Percentiles rank a stretch among this genome's conserved stretches.
Evolutionary conservation across 2,113 vertebrate genomes (phyloP).

Genomic region (Zosterops hypoxanthus): DNA sequence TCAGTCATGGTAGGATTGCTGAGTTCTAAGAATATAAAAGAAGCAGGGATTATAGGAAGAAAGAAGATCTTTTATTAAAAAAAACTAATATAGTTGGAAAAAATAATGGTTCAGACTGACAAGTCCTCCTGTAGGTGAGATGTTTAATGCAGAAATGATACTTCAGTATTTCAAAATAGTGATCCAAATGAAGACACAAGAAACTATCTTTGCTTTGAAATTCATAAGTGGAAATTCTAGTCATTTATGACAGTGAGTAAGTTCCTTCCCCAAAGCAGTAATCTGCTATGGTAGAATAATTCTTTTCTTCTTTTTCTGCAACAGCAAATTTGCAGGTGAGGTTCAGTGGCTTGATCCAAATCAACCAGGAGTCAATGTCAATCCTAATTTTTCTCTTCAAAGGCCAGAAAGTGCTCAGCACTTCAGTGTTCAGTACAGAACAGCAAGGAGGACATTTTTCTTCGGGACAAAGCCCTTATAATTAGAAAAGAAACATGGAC

Average conservation of each 20-base stretch:
- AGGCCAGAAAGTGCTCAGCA: not conserved
- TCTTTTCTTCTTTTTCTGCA: slow-evolving; percentile 39
- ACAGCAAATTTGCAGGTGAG: slow-evolving; percentile 41
- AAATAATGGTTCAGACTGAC: not conserved
- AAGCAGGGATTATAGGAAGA: not conserved
- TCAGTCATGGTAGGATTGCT: not conserved
- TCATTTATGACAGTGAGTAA: not conserved
- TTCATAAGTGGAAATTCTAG: not conserved
- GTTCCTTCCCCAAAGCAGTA: slow-evolving; percentile 37
- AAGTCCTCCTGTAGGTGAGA: not conserved
- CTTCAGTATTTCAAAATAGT: not conserved
- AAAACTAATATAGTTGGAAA: not conserved
- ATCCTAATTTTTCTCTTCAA: slow-evolving; percentile 4
- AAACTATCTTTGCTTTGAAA: not conserved
- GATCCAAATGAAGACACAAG: not conserved
- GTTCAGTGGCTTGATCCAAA: slow-evolving; percentile 24
- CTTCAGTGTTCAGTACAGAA: not conserved
- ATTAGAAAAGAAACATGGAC: not conserved
- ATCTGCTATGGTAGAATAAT: slow-evolving; percentile 21
- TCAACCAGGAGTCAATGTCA: slow-evolving; percentile 20
- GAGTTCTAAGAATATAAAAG: not conserved
- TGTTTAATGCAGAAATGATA: not conserved
- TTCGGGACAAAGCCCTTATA: not conserved
- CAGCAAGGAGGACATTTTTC: not conserved
- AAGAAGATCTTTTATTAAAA: not conserved